Base-by-base conservation (phyloP, 2,113 vertebrate species). In the Actinemys pallida region DNA sequence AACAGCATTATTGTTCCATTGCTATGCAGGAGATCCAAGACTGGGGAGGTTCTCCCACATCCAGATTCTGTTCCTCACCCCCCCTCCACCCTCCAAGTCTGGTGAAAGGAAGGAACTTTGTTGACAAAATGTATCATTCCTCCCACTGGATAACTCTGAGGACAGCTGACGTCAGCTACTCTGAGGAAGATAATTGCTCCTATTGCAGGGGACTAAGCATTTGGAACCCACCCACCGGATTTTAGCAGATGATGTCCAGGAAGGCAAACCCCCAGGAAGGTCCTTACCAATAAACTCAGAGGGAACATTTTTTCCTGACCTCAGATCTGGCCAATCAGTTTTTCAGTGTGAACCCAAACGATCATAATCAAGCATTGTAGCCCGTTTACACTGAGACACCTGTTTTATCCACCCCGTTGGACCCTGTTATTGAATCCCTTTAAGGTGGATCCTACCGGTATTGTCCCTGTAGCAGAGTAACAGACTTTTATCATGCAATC, bases 401-500 rank as follows among this genome's bases (percentile, higher is more conserved):
- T 22, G 19, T 42, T 17, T 39, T n/a, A 19, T 75, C 19, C 6
- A 75, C 10, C 69, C n/a, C 2, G 9, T 39, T 39, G 19, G 69
- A 72, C n/a, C 17, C 14, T 20, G 29, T 72, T 39, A 19, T 39
- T 72, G 69, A 42, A 39, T 72, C 35, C 16, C 20, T 5, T 24
- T 72, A 72, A 72, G 69, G n/a, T 72, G n/a, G 19, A 75, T 22
- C n/a, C n/a, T 75, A 42, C 69, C 20, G 10, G 69, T 75, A 22
- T 39, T 39, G 39, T 10, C 20, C n/a, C 69, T 35, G 16, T 13
- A 6, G 56, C 27, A 16, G 14, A 20, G 69, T 75, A 91, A 5
- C 0, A 0, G 19, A 10, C 31, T 5, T 54, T 88, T 85, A 54
- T 12, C 45, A 10, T 0, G 0, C 49, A 16, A 0, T 62, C 75